Percentiles rank a stretch among this genome's conserved stretches.
phyloP scores from a whole-genome alignment of 2,888 invertebrate genomes.

The Phorcus lineatus region DNA sequence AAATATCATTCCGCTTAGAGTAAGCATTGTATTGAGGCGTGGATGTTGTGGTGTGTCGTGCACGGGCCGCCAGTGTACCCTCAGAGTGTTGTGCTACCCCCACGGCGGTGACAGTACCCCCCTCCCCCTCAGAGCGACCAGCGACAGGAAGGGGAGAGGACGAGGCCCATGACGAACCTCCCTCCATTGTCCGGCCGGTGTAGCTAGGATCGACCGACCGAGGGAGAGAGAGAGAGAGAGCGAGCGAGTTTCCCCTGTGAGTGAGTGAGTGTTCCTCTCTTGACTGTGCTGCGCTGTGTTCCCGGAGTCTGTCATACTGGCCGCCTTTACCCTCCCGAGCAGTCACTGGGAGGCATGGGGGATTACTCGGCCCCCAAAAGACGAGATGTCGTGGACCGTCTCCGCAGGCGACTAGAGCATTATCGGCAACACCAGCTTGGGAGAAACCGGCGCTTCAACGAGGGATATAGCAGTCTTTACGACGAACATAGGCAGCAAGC shows the following conservation, averaged over 20 bases:
- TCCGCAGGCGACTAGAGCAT: slow-evolving; percentile 86
- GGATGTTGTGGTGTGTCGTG: slow-evolving; percentile 6
- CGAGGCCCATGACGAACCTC: background rate
- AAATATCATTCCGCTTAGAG: slow-evolving; percentile 48
- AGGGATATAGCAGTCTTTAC: slow-evolving; percentile 87
- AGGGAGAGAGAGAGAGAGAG: slow-evolving; percentile 4
- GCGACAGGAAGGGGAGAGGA: slow-evolving; percentile 11
- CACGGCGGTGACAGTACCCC: slow-evolving; percentile 12
- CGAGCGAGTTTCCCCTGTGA: background rate
- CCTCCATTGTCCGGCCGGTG: slow-evolving; percentile 20
- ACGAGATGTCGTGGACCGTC: slow-evolving; percentile 85
- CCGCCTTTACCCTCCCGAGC: slow-evolving; percentile 29
- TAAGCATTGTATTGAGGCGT: slow-evolving; percentile 23
- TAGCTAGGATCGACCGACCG: background rate
- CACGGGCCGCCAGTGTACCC: slow-evolving; percentile 2
- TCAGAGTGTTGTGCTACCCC: background rate
- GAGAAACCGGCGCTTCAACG: slow-evolving; percentile 92
- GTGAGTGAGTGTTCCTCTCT: background rate
- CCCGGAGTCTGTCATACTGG: slow-evolving; percentile 28
- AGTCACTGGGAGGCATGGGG: slow-evolving; percentile 73
- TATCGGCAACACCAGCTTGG: slow-evolving; percentile 91
- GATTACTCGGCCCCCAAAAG: slow-evolving; percentile 76
- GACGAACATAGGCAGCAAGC: slow-evolving; percentile 95
- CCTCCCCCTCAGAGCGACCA: background rate
- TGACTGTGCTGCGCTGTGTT: slow-evolving; percentile 16